Evolutionary conservation across 2,888 invertebrate genomes (phyloP).

Genomic region (Aspidiotus rigidus): DNA sequence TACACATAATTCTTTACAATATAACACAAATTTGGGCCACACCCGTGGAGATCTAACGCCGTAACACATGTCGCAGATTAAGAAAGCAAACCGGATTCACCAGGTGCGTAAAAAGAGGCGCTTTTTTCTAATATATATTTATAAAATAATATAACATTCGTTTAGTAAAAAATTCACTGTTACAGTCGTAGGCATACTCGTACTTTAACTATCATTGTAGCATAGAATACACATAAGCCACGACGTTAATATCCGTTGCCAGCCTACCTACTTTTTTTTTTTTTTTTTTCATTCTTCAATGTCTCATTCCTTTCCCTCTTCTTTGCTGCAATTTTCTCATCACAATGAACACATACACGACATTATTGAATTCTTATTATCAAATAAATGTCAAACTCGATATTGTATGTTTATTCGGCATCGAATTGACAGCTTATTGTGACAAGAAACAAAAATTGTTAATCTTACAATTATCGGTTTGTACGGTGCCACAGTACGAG

Average conservation of each 20-base stretch:
- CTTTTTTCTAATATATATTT: neutral
- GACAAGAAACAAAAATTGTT: conserved; percentile 28
- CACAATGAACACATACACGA: no score
- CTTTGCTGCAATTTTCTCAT: no score
- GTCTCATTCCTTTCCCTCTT: no score
- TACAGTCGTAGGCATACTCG: no score
- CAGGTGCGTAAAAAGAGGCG: neutral
- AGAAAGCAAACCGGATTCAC: conserved; percentile 8
- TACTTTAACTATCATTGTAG: neutral
- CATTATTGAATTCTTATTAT: neutral
- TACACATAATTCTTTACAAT: neutral
- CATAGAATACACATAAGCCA: neutral
- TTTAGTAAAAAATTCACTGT: no score
- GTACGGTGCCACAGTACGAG: neutral
- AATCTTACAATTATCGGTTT: conserved; percentile 8
- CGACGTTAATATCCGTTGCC: neutral
- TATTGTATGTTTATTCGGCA: conserved; percentile 4
- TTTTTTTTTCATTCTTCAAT: no score
- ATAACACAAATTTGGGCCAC: conserved; percentile 30
- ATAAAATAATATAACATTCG: neutral
- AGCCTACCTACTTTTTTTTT: neutral
- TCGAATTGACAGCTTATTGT: conserved; percentile 30
- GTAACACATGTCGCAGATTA: conserved; percentile 14
- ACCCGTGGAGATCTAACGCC: conserved; percentile 18
- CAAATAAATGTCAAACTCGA: conserved; percentile 1